Evolutionary conservation across 1,140 invertebrate genomes (phyloP), one percentile per base, ranked within the genome.

Genomic region (Popillia japonica): DNA sequence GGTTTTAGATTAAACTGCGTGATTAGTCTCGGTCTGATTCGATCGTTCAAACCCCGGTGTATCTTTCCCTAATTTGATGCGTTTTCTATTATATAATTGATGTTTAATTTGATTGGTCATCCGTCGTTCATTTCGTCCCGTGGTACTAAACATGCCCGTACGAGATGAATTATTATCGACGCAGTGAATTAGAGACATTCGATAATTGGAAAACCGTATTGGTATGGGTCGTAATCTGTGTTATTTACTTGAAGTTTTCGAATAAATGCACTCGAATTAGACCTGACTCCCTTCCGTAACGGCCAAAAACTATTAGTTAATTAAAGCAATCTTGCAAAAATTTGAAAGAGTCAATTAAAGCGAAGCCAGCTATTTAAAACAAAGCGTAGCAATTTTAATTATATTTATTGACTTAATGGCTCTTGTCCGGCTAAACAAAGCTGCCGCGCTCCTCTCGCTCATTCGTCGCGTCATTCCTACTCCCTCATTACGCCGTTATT

Each of bases 1-100:
- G 61, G 61, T 68, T 68, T 68, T 68, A 68, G 61, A 68, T 68
- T 68, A 68, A 68, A 68, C 61, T 68, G 61, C 22, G 61, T 68
- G 61, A 68, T 68, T 68, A 68, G 61, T 68, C 61, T 20, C 8
- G 61, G 61, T 34, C 22, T 34, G 20, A 22, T n/a, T n/a, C 61
- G 20, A 6, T 22, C 27, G 61, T 27, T 68, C 61, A 68, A 68
- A 20, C 61, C 61, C 61, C 61, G n/a, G 20, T n/a, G 48, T 68
- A 68, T 68, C 61, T 68, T 68, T 68, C 61, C 61, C 61, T 68
- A 68, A 68, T 68, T 68, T 68, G 61, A 68, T 68, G 61, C 61
- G 61, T 68, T 68, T 55, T 68, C 61, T 68, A 68, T 68, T 55
- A 68, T 27, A 68, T 68, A 68, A 68, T 68, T 68, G 61, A 68